Base-by-base conservation (phyloP, 2,888 invertebrate species). In the Ophion costatus region DNA sequence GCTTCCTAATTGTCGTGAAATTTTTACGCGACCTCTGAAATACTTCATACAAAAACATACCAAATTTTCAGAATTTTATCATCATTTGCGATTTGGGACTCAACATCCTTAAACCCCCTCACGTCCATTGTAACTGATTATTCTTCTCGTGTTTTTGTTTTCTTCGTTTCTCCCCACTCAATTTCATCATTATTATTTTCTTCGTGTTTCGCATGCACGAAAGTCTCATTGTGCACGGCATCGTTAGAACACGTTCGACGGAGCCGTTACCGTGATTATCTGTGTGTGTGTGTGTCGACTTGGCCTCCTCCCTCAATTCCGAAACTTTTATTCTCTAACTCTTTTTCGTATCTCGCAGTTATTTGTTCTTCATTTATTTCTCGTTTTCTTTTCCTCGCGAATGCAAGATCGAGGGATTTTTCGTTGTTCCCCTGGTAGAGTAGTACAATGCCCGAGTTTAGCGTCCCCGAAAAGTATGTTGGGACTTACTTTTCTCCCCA, bases 141-240 rank as follows among this genome's bases (percentile, higher is more conserved):
- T 24, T 74, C 56, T 45, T 73, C 10, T 63, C 14, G 9, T 6
- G 2, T 63, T 61, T 29, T 75, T 14, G 20, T n/a, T 45, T 51
- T 66, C 5, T 67, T n/a, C 51, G 10, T 75, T 64, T 38, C 14
- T 22, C 56, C 51, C 33, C 56, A 56, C 20, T 69, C 22, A 20
- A 29, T 22, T 69, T 79, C 10, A 3, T 76, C 22, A n/a, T 57
- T 67, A 56, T 59, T 42, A 20, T 76, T 77, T 59, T 56, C 22
- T 33, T 70, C n/a, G 4, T 64, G 56, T 78, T 56, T 70, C 66
- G 85, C 85, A 82, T 85, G 85, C 45, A 64, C 20, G 45, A 69
- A 67, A 74, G 57, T 71, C 59, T 81, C 61, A 69, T 63, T 82
- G 82, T 82, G 77, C 82, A 85, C 85, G 77, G 80, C 77, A 80